Base-by-base conservation (phyloP, 2,797 vertebrate genomes). In the Sebastes vulpes region DNA sequence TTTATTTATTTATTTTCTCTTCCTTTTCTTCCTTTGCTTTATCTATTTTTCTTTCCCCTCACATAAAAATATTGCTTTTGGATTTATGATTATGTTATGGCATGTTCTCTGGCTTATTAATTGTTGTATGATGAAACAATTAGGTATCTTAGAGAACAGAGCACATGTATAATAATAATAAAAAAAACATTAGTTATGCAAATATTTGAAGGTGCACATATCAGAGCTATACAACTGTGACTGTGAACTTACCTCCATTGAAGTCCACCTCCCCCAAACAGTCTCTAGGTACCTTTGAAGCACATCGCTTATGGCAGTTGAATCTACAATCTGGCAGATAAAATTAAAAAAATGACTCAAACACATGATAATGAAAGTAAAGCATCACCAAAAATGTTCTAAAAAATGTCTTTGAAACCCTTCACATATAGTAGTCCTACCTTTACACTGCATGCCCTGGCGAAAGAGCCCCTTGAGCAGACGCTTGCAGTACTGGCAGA, bases 361-460 rank as follows among this genome's bases (percentile, higher is more conserved):
- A 74, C 7, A 14, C n/a, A 53, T 20, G 4, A 56, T 12, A 46
- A 46, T 46, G 31, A 14, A 10, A 10, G 5, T 38, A 42, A 78
- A 31, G 18, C 14, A n/a, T 53, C 53, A 35, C 3, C 1, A 3
- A 65, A 20, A 61, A 21, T 35, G 6, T 29, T 57, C 18, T n/a
- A 8, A 9, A 68, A 58, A 25, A 1, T 38, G 35, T 38, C 35
- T 61, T 46, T 31, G 5, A 3, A 50, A 18, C 12, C 31, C 7
- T 35, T 68, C 8, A 21, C 12, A 20, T 21, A 20, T 4, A 20
- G 6, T 5, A 23, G 3, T 38, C 72, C 6, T 93, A 98, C 98
- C 98, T 97, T 99, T 99, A 84, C 98, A 99, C 87, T 99, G 98
- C 98, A 99, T 98, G 87, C 98, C 98, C 93, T 99, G 98, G 59